Evolutionary conservation across 1,140 invertebrate species (phyloP).

Genomic region (Drosophila burlai): DNA sequence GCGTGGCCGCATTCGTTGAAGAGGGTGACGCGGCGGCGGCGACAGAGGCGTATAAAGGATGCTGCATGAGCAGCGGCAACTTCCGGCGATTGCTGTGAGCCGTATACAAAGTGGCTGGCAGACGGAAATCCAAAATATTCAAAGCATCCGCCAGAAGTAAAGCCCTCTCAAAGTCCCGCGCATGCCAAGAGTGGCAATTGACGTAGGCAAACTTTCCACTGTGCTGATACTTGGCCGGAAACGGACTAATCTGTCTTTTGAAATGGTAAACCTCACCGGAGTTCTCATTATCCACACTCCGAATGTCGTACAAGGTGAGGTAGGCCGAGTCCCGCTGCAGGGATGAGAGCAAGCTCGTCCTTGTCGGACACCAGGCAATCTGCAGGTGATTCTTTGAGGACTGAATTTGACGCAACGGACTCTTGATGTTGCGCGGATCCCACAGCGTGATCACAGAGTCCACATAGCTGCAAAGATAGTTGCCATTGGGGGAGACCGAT

Average conservation of each 20-base stretch:
- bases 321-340: constrained; percentile 79
- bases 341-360: constrained; percentile 73
- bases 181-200: constrained; percentile 77
- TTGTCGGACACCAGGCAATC: constrained; percentile 95
- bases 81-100: constrained; percentile 79
- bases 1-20: constrained; percentile 32
- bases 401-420: constrained; percentile 91
- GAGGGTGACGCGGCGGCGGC: constrained; percentile 25
- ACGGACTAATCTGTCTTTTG: constrained; percentile 79
- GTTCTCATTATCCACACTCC: constrained; percentile 71
- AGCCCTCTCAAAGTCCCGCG: constrained; percentile 73
- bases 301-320: constrained; percentile 80
- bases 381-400: constrained; percentile 90
- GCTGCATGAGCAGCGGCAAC: constrained; percentile 72
- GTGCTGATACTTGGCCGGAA: constrained; percentile 71
- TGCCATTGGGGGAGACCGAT: constrained; percentile 91
- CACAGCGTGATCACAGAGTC: constrained; percentile 94
- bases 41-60: constrained; percentile 40
- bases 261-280: constrained; percentile 75
- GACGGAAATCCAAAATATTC: constrained; percentile 73
- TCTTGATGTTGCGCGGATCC: constrained; percentile 95
- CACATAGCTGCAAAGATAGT: constrained; percentile 92
- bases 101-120: constrained; percentile 71
- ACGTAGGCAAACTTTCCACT: constrained; percentile 55
- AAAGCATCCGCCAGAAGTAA: constrained; percentile 72